Percentiles rank a stretch among this genome's conserved stretches.
These are phyloP conservation scores for Mus spretus DNA, from an alignment of 2,797 vertebrate species.

Conservation along the genomic window DNA sequence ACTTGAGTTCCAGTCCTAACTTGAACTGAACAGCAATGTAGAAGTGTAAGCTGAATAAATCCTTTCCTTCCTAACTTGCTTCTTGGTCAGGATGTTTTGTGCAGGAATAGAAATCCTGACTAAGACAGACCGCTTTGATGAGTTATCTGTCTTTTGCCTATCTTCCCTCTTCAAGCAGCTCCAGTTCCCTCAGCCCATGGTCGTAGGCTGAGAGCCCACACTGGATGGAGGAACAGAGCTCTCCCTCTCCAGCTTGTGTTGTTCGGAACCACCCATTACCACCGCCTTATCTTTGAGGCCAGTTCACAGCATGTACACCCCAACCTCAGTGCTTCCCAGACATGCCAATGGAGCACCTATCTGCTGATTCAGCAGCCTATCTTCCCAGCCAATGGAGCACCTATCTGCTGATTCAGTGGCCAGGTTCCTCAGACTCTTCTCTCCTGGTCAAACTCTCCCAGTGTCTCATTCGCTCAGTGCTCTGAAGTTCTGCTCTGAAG, in stretches of 20 bases:
- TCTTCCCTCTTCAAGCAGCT: too few species aligned
- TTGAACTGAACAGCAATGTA: too few species aligned
- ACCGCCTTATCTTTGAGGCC: neutral
- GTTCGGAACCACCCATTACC: neutral
- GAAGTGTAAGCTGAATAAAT: too few species aligned
- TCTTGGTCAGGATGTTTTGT: too few species aligned
- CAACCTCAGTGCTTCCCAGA: fast-evolving
- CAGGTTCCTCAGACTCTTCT: too few species aligned
- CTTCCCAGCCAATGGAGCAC: too few species aligned
- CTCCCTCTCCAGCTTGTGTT: fast-evolving
- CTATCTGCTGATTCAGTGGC: fast-evolving
- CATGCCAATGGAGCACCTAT: fast-evolving
- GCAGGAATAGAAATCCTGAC: too few species aligned
- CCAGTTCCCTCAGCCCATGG: neutral
- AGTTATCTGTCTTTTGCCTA: neutral
- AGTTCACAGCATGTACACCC: neutral
- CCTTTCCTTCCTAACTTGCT: too few species aligned
- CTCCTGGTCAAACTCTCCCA: neutral
- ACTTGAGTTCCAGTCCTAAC: too few species aligned
- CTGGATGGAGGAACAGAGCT: neutral
- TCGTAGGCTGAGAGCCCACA: neutral
- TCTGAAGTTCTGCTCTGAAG: neutral
- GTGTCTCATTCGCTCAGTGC: neutral
- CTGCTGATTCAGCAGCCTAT: too few species aligned
- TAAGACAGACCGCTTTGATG: neutral